Evolutionary conservation across 2,797 vertebrate genomes (phyloP), one percentile per base, ranked within the genome.

Genomic region (Spheniscus humboldti): DNA sequence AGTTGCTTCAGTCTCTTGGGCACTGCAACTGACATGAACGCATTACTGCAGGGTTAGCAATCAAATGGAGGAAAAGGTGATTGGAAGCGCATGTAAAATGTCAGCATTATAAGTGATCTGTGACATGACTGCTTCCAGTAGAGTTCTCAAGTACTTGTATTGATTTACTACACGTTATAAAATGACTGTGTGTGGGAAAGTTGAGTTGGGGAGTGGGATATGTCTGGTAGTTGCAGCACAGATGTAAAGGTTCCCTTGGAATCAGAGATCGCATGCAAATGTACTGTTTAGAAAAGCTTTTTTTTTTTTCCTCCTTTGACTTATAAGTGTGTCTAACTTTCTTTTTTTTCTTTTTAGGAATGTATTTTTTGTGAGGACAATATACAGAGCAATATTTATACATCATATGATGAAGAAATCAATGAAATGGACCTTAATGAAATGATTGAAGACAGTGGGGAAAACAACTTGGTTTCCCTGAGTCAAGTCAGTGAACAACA

Each of bases 391-490:
- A 84, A 81, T 16, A 93, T 97, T 22, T 97, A 97, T 13, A 56
- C 94, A 5, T 96, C 97, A 0, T 96, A 98, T 2, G 98, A 99
- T 66, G 98, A 99, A 25, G 98, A 98, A 73, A 83, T 98, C 35
- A 97, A 98, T 19, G 97, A 99, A 71, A 98, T 99, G 97, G 98
- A 99, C 86, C 97, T 99, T 90, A 96, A 98, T 13, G 98, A 98
- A 57, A 90, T 98, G 94, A 97, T 98, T 60, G 98, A 98, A 63
- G 84, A 98, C 53, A 94, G 50, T 78, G 98, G 96, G 45, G 97
- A 98, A 50, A 96, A 73, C 66, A 91, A 57, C 11, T 94, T 96
- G 18, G 43, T 12, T 55, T 84, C 94, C 52, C 25, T 74, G 74
- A 92, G 63, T 56, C 95, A 93, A 50, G 94, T 89, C 81, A 95